phyloP scores from a whole-genome alignment of 2,888 invertebrate species.

The Neoitamus cyanurus region DNA sequence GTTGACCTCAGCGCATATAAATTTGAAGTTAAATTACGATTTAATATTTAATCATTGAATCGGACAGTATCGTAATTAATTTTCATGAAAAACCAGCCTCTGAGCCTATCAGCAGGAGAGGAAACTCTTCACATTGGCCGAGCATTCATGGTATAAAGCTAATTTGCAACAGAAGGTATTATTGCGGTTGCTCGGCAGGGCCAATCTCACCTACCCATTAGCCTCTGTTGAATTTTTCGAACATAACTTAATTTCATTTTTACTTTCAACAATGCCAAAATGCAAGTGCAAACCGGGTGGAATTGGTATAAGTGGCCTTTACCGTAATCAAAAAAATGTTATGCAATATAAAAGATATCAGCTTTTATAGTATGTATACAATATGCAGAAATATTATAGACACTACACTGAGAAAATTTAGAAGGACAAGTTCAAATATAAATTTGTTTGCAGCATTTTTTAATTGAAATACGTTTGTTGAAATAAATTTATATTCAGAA shows the following conservation, averaged over 20 bases:
- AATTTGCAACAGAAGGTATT: background rate
- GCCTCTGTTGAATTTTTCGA: background rate
- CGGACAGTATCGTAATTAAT: background rate
- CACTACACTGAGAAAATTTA: too few species aligned
- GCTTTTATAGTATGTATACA: too few species aligned
- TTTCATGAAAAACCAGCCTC: background rate
- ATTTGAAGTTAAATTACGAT: slow-evolving; percentile 8
- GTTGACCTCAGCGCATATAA: background rate
- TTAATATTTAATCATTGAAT: slow-evolving; percentile 24
- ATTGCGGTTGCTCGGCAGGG: background rate
- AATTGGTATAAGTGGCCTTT: background rate
- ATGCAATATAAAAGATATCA: too few species aligned
- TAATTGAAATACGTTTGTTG: too few species aligned
- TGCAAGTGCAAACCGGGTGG: background rate
- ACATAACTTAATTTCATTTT: background rate
- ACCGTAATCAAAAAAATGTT: background rate
- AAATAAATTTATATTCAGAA: too few species aligned
- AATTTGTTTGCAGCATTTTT: too few species aligned
- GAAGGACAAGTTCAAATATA: too few species aligned
- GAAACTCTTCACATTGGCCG: background rate
- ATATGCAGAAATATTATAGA: too few species aligned
- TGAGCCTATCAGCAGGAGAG: background rate
- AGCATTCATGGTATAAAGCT: background rate
- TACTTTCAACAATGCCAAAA: background rate
- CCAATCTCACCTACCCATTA: background rate